phyloP scores from a whole-genome alignment of 2,888 invertebrate genomes.

The Geotrupes spiniger region DNA sequence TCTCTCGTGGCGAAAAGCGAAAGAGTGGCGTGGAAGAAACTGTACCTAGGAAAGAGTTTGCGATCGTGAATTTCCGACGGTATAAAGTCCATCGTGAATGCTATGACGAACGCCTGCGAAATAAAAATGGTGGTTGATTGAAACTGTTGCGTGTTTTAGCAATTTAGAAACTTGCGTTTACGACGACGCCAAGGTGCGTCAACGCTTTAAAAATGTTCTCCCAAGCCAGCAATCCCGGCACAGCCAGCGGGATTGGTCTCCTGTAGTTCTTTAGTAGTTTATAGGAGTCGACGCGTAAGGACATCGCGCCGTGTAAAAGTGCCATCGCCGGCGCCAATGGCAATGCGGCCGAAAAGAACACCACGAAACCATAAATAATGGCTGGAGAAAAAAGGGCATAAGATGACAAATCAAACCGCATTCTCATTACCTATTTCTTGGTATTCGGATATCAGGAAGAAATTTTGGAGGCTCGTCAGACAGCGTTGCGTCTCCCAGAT shows the following conservation, averaged over 20 bases:
- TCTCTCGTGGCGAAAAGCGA: slow-evolving; percentile 32
- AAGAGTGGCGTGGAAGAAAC: not conserved
- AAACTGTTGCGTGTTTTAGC: no score
- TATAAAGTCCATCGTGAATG: slow-evolving; percentile 38
- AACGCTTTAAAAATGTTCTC: slow-evolving; percentile 39
- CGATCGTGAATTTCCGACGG: slow-evolving; percentile 32
- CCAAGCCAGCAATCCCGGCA: slow-evolving; percentile 39
- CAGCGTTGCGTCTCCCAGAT: not conserved
- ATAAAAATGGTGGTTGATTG: not conserved
- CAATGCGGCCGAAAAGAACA: slow-evolving; percentile 61
- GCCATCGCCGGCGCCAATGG: slow-evolving; percentile 62
- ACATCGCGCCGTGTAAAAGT: slow-evolving; percentile 58
- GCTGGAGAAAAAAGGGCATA: slow-evolving; percentile 50
- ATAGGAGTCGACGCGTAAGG: slow-evolving; percentile 46
- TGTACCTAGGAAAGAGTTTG: not conserved
- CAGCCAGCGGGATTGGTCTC: slow-evolving; percentile 34
- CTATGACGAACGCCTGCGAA: slow-evolving; percentile 40
- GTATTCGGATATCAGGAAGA: slow-evolving; percentile 24
- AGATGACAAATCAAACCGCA: no score
- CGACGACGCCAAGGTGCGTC: slow-evolving; percentile 39
- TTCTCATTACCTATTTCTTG: slow-evolving; percentile 25
- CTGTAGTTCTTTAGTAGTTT: slow-evolving; percentile 25
- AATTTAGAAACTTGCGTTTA: slow-evolving; percentile 43
- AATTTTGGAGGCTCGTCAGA: slow-evolving; percentile 29
- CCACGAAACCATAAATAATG: slow-evolving; percentile 61